phyloP scores from a whole-genome alignment of 2,113 vertebrate genomes.

The Papio anubis region DNA sequence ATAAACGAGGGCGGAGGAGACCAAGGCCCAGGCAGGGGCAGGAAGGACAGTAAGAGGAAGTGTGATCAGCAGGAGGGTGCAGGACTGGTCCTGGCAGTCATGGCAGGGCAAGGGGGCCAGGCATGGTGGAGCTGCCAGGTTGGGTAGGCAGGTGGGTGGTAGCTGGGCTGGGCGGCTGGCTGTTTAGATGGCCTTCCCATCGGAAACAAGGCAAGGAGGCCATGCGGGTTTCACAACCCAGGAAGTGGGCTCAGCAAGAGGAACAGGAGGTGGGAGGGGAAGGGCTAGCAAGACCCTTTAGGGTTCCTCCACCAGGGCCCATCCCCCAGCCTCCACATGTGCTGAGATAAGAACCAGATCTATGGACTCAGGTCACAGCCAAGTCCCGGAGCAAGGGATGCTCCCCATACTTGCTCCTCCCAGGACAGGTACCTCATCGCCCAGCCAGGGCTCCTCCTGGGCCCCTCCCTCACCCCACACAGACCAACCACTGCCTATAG shows the following conservation, averaged over 20 bases:
- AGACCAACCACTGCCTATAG: not conserved
- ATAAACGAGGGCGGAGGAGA: not conserved
- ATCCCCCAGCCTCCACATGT: too few species aligned
- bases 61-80: not conserved
- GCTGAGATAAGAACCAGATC: not conserved
- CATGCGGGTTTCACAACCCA: constrained; percentile 40
- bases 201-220: constrained; percentile 14
- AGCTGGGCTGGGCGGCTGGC: not conserved
- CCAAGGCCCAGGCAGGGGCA: not conserved
- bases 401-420: not conserved
- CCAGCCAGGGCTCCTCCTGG: not conserved
- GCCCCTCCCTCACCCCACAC: not conserved
- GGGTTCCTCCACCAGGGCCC: not conserved
- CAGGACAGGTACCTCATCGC: not conserved
- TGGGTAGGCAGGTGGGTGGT: not conserved
- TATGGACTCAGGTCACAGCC: not conserved
- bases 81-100: not conserved
- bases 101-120: not conserved
- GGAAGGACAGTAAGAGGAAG: not conserved
- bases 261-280: not conserved
- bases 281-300: not conserved
- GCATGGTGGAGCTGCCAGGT: not conserved
- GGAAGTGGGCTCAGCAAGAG: constrained; percentile 42
- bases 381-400: not conserved
- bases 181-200: not conserved